Conservation (phyloP, 2,113 vertebrate species). For the Calypte anna region DNA sequence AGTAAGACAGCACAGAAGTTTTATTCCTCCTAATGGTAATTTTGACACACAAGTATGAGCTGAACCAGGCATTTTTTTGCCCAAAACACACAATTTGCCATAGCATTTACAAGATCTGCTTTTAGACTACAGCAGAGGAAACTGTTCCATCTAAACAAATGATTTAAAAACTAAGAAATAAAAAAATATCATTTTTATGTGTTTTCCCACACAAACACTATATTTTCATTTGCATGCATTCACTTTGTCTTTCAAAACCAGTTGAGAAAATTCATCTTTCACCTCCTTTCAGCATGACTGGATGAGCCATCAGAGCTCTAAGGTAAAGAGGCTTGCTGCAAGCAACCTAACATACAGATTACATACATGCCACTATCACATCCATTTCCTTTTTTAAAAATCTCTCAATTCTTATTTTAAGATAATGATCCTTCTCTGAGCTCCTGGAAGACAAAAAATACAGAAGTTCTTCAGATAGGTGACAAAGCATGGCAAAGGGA, state of each 20-base stretch:
- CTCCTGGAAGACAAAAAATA: not conserved
- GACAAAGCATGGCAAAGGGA: not conserved
- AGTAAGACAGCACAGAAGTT: not conserved
- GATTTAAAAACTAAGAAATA: not conserved
- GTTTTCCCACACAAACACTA: not conserved
- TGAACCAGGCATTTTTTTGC: not conserved
- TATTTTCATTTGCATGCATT: not conserved
- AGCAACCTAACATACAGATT: not conserved
- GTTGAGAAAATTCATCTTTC: not conserved
- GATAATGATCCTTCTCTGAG: not conserved
- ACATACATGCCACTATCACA: fast-evolving
- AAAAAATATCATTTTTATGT: not conserved
- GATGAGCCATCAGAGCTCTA: not conserved
- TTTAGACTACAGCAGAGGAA: not conserved
- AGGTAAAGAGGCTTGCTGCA: not conserved
- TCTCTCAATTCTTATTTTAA: not conserved
- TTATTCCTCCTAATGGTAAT: not conserved
- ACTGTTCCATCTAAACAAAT: not conserved
- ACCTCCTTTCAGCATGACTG: not conserved
- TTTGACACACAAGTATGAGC: not conserved
- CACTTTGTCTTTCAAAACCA: not conserved
- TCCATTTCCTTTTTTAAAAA: not conserved
- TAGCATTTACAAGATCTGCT: not conserved
- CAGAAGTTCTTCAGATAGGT: not conserved
- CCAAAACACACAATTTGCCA: not conserved